Conservation (phyloP, 2,797 vertebrate genomes). For the Jordanella pulchra region DNA sequence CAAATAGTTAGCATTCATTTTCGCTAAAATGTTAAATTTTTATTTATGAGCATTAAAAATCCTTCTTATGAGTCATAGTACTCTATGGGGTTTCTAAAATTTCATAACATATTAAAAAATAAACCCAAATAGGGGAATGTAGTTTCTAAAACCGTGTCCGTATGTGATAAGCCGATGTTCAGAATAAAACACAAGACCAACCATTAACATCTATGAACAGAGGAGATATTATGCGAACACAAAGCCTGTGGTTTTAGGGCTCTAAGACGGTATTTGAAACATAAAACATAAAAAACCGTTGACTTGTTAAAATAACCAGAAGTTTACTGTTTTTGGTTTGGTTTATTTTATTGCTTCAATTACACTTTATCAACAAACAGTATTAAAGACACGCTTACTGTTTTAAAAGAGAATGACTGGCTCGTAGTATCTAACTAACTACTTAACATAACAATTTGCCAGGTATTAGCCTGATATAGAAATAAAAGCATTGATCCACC, state of each 20-base stretch:
- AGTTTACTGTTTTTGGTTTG: too few relatives aligned
- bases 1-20: not conserved
- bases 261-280: slow-evolving; percentile 1
- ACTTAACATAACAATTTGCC: not conserved
- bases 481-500: too few relatives aligned
- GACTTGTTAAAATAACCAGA: too few relatives aligned
- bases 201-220: slow-evolving; percentile 35
- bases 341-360: too few relatives aligned
- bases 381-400: not conserved
- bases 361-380: not conserved
- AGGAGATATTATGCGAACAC: slow-evolving; percentile 25
- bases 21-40: not conserved
- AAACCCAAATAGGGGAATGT: not conserved
- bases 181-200: slow-evolving; percentile 53
- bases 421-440: not conserved
- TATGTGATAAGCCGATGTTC: slow-evolving; percentile 2
- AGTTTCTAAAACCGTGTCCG: not conserved
- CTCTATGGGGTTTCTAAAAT: not conserved
- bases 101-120: not conserved
- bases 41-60: not conserved
- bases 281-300: not conserved
- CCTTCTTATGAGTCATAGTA: not conserved
- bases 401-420: not conserved
- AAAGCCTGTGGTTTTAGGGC: slow-evolving; percentile 17
- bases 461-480: too few relatives aligned